Evolutionary conservation across 2,113 vertebrate genomes (phyloP).

Genomic region (Gambusia holbrooki): DNA sequence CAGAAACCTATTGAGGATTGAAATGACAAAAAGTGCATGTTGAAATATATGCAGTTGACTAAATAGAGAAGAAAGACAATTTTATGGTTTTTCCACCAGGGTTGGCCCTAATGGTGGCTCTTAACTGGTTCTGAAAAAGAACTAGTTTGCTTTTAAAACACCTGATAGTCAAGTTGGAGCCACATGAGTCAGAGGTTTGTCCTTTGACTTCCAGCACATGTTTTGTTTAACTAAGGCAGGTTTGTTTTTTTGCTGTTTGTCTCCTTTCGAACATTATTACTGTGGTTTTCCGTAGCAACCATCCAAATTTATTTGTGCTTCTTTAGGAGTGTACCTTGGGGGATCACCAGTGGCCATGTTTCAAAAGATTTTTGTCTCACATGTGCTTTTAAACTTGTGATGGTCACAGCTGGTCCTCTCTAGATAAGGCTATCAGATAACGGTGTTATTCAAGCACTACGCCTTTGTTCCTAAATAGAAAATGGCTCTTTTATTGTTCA

Average conservation of each 20-base stretch:
- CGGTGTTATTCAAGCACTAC: too few relatives aligned
- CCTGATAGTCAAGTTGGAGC: background rate
- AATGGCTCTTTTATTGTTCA: background rate
- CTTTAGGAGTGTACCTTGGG: conserved; percentile 14
- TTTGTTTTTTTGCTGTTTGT: background rate
- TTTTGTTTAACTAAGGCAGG: background rate
- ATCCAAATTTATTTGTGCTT: conserved; percentile 1
- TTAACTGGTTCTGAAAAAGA: background rate
- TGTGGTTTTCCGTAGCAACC: conserved; percentile 24
- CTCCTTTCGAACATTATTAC: background rate
- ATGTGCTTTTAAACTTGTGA: conserved; percentile 61
- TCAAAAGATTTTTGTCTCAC: conserved; percentile 27
- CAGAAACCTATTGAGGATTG: too few relatives aligned
- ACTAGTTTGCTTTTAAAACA: background rate
- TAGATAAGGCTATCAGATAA: conserved; percentile 12
- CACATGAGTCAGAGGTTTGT: background rate
- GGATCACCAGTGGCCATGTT: conserved; percentile 9
- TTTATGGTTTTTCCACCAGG: too few relatives aligned
- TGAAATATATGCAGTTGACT: too few relatives aligned
- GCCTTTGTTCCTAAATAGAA: background rate
- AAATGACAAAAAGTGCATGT: too few relatives aligned
- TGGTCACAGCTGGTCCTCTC: conserved; percentile 5
- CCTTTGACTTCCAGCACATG: background rate
- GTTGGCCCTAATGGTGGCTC: background rate
- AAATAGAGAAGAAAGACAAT: too few relatives aligned